Base-by-base conservation (phyloP, 2,888 invertebrate species). In the Acronicta aceris region DNA sequence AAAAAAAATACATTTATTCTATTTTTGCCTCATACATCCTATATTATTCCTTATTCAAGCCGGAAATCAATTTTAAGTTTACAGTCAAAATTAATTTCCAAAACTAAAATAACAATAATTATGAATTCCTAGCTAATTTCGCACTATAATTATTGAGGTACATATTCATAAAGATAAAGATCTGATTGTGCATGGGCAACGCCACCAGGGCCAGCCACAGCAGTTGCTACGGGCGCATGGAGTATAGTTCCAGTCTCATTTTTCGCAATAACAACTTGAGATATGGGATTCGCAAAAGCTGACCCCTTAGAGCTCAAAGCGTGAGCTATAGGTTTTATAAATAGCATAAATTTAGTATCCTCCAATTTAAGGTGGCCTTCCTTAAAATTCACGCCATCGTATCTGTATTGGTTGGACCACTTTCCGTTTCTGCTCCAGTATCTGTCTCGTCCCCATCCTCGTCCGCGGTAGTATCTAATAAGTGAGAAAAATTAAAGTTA, bases 161-260 rank as follows among this genome's bases (percentile, higher is more conserved):
- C 76, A 75, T 83, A 89, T 81, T 93, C 93, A 56, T 95, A 95
- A 64, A 96, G 81, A 79, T 96, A 95, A 65, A 97, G 95, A 85
- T 97, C 96, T 57, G 97, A 97, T 81, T 97, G 95, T 0, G 97
- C 97, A 81, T 97, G 97, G 0, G 97, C 97, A 50, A 96, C 95
- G 9, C 97, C 97, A 5, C 97, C 97, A 36, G 97, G 97, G 7
- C 97, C 97, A 3, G 95, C 97, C 5, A 97, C 95, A 4, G 97
- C 97, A 0, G 96, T 95, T 0, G 97, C 96, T 64, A 95, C 94
- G 3, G 97, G 97, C 67, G 95, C 95, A 81, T 96, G 97, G 17
- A 96, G 88, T 48, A 97, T 95, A 64, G 96, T 95, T 0, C 96
- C 96, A 58, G 94, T 92, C 43, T 95, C 95, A 25, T 96, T 96